Conservation (phyloP, 92 coral and sea anemone genomes). For the Zoanthus sociatus region DNA sequence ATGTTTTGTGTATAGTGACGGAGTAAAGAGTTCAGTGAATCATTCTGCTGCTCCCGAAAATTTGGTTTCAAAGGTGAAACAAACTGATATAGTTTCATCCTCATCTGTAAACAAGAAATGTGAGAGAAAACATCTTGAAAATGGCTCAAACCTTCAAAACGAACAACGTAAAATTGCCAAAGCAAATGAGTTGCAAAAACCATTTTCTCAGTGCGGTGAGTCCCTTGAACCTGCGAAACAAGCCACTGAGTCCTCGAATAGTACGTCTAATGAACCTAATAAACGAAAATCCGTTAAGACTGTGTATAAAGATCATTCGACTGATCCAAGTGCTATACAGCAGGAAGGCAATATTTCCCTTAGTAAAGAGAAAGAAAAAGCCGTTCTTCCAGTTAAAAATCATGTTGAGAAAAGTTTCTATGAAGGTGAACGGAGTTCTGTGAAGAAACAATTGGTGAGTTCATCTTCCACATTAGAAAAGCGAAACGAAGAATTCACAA, state of each 20-base stretch:
- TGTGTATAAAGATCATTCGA: slow-evolving; percentile 10
- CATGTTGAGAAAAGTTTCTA: neutral
- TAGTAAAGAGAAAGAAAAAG: slow-evolving; percentile 7
- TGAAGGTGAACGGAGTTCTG: slow-evolving; percentile 1
- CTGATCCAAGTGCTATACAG: neutral
- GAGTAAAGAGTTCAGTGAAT: neutral
- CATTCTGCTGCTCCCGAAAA: neutral
- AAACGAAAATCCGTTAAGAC: neutral
- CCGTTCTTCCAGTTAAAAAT: neutral
- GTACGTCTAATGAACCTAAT: neutral
- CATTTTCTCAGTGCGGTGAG: neutral
- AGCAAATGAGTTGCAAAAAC: neutral
- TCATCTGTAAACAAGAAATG: neutral
- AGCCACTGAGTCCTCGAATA: neutral
- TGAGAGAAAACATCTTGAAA: neutral
- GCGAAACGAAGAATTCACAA: neutral
- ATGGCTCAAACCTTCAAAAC: neutral
- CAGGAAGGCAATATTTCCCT: neutral
- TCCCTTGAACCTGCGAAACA: neutral
- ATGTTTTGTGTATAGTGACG: neutral
- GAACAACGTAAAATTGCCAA: neutral
- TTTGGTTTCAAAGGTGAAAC: neutral
- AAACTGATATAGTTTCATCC: neutral
- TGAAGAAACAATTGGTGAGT: slow-evolving; percentile 1
- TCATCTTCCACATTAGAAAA: neutral